Conservation (phyloP, 2,113 vertebrate genomes). For the Melierax canorus region DNA sequence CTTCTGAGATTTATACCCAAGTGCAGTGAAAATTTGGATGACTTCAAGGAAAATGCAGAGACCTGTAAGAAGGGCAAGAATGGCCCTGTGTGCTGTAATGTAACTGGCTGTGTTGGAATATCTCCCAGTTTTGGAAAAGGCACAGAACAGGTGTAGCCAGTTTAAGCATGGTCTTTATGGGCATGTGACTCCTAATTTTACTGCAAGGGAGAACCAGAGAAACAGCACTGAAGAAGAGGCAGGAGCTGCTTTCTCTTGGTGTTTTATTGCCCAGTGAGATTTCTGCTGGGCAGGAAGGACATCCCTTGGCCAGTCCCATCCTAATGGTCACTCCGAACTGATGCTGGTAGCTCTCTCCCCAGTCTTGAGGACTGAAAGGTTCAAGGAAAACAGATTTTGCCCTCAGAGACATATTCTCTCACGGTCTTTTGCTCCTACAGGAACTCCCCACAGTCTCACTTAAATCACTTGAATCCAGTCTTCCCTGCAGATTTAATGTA, state of each 20-base stretch:
- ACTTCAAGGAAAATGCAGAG: neutral
- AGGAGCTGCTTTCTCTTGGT: neutral
- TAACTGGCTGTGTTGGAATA: neutral
- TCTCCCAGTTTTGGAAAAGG: neutral
- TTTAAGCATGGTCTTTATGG: neutral
- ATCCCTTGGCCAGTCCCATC: neutral
- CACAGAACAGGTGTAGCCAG: neutral
- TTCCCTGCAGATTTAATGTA: neutral
- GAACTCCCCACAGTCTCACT: neutral
- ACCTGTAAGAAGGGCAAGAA: neutral
- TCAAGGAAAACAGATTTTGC: neutral
- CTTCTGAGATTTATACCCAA: neutral
- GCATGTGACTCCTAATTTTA: neutral
- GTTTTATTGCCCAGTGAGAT: neutral
- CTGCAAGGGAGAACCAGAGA: neutral
- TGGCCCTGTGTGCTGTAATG: neutral
- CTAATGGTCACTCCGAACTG: neutral
- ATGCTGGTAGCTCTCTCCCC: neutral
- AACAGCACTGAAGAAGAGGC: neutral
- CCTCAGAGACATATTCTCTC: neutral
- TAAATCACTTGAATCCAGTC: neutral
- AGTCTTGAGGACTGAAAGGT: neutral
- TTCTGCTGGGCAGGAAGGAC: neutral
- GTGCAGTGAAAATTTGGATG: neutral
- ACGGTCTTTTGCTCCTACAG: neutral